Percentiles rank a stretch among this genome's conserved stretches.
phyloP scores from a whole-genome alignment of 2,888 invertebrate genomes.

The Ptychoptera albimana region DNA sequence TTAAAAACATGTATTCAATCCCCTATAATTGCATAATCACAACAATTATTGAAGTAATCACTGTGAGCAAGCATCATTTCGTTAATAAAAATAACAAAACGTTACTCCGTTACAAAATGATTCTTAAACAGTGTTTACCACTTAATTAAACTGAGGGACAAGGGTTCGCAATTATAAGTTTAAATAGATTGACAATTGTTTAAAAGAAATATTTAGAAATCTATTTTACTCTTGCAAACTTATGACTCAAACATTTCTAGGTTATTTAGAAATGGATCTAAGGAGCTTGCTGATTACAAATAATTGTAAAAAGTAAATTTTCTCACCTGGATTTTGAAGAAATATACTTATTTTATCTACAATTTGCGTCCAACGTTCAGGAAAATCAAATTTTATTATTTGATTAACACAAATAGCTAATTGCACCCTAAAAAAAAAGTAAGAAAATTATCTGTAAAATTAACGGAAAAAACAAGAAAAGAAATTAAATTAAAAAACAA shows the following conservation, averaged over 20 bases:
- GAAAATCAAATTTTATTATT: slow-evolving; percentile 92
- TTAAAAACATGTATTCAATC: too few species aligned
- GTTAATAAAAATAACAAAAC: too few species aligned
- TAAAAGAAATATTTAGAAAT: neutral
- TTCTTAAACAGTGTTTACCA: too few species aligned
- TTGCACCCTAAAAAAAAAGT: slow-evolving; percentile 48
- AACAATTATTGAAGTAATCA: too few species aligned
- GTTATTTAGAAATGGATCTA: too few species aligned
- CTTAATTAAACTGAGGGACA: too few species aligned
- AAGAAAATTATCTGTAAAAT: neutral
- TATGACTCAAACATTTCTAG: too few species aligned
- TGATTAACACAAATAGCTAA: slow-evolving; percentile 82
- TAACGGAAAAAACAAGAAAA: neutral
- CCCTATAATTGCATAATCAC: too few species aligned
- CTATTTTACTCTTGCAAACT: neutral
- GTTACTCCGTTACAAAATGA: too few species aligned
- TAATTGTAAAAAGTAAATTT: neutral
- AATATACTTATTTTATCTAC: slow-evolving; percentile 91
- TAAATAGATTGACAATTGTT: neutral
- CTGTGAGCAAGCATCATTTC: too few species aligned
- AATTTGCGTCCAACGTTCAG: slow-evolving; percentile 85
- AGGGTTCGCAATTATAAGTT: too few species aligned
- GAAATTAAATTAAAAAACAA: neutral
- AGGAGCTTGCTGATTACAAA: too few species aligned
- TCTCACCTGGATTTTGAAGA: slow-evolving; percentile 57